Evolutionary conservation across 1,140 invertebrate genomes (phyloP), one percentile per base, ranked within the genome.

Genomic region (Whitmania pigra): DNA sequence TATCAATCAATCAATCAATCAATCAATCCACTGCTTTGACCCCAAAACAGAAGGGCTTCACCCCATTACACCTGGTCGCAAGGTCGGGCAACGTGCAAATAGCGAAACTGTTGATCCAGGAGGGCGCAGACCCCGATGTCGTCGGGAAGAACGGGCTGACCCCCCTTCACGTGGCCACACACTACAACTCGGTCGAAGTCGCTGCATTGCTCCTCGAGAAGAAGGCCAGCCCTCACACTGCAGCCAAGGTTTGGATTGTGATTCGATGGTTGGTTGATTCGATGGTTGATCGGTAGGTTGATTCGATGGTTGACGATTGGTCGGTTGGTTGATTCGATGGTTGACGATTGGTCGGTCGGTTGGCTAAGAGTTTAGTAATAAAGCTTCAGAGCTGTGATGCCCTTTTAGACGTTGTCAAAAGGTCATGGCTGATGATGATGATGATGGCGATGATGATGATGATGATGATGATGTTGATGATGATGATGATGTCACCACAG

Each of bases 1-100:
- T 3, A 36, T n/a, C n/a, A n/a, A n/a, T n/a, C n/a, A n/a, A n/a
- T n/a, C n/a, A n/a, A n/a, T n/a, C n/a, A n/a, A n/a, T n/a, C n/a
- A n/a, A n/a, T n/a, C n/a, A n/a, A n/a, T n/a, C n/a, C n/a, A n/a
- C n/a, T n/a, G n/a, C n/a, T n/a, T n/a, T n/a, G n/a, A n/a, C n/a
- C n/a, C n/a, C n/a, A n/a, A 4, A 22, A 63, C 97, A 96, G 82
- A 98, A 97, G 85, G 96, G 96, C 73, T 98, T 99, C 80, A 97
- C 94, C 25, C 94, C 96, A 20, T 84, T 99, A 13, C 96, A 99
- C 84, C 86, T 99, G 76, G 94, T 95, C 22, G 91, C 94, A 36
- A 99, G 99, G 84, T 98, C 99, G 83, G 96, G 95, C 53, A 93
- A 97, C 81, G 88, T 96, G 76, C 95, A 95, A 83, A 92, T 98